Conservation (phyloP, 1,140 invertebrate genomes). For the Drosophila watanabei region DNA sequence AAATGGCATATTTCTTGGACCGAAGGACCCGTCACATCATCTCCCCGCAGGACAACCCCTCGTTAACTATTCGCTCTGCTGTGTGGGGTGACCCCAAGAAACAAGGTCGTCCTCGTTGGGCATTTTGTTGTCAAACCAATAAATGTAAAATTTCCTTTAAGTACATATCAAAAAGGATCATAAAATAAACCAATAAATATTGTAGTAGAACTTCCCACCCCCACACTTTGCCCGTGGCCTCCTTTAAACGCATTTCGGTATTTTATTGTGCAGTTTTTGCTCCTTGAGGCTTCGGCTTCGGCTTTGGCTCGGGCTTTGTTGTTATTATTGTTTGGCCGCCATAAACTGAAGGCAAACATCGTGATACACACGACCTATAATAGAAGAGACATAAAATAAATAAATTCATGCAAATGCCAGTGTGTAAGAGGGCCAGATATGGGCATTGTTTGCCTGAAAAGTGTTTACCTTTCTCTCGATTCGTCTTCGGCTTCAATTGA, state of each 20-base stretch:
- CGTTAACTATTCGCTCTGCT: conserved; percentile 16
- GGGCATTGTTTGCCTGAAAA: conserved; percentile 59
- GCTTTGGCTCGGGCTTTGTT: conserved; percentile 17
- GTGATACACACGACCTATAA: conserved; percentile 30
- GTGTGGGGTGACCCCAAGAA: conserved; percentile 42
- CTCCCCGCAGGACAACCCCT: conserved; percentile 6
- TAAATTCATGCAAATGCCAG: conserved; percentile 76
- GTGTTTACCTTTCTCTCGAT: conserved; percentile 70
- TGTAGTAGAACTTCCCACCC: conserved; percentile 38
- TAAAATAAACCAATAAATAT: conserved; percentile 83
- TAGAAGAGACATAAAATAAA: conserved; percentile 78
- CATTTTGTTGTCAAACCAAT: conserved; percentile 80
- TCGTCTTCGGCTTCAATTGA: conserved; percentile 43
- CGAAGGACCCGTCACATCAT: conserved; percentile 63
- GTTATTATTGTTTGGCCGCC: conserved; percentile 56
- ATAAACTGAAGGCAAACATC: conserved; percentile 49
- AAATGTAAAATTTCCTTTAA: conserved; percentile 83
- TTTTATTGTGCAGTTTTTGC: conserved; percentile 74
- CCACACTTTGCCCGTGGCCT: not conserved
- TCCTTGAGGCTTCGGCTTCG: conserved; percentile 51
- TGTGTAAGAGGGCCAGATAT: conserved; percentile 35
- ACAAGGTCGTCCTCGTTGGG: conserved; percentile 54
- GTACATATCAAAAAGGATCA: conserved; percentile 81
- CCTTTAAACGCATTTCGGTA: conserved; percentile 47
- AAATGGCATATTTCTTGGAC: conserved; percentile 73